Percentiles rank a stretch among this genome's conserved stretches.
These are phyloP conservation scores for Lithosia quadra DNA, from an alignment of 2,888 invertebrate genomes.

Conservation along the genomic window DNA sequence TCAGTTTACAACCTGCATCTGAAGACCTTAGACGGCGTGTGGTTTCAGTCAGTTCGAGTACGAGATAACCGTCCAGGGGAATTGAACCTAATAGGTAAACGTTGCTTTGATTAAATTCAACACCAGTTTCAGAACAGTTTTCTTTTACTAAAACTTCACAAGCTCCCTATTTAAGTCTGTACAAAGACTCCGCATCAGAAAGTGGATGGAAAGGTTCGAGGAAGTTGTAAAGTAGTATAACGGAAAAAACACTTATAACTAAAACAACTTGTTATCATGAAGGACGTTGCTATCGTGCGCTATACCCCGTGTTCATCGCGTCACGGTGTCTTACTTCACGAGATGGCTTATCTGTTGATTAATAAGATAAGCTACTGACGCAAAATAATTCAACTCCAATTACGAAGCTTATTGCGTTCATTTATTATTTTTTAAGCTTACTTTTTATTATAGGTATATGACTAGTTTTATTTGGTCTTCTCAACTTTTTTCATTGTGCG, in stretches of 20 bases:
- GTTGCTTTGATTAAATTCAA: no score
- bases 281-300: not conserved
- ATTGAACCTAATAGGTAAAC: no score
- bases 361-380: constrained; percentile 40
- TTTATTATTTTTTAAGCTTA: not conserved
- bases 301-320: constrained; percentile 5
- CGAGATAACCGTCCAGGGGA: no score
- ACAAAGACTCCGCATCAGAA: no score
- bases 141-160: no score
- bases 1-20: no score
- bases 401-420: constrained; percentile 2
- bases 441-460: not conserved
- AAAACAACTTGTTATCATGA: constrained; percentile 4
- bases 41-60: no score
- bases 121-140: no score
- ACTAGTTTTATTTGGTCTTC: no score
- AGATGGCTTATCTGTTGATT: constrained; percentile 42
- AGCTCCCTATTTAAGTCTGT: no score
- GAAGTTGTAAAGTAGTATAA: not conserved
- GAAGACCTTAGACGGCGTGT: no score
- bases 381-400: constrained; percentile 43
- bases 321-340: constrained; percentile 31
- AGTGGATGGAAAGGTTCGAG: not conserved
- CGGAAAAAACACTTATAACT: constrained; percentile 10
- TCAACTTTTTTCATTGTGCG: no score